Conservation (phyloP, 2,797 vertebrate genomes). For the Hoplostethus mediterraneus region DNA sequence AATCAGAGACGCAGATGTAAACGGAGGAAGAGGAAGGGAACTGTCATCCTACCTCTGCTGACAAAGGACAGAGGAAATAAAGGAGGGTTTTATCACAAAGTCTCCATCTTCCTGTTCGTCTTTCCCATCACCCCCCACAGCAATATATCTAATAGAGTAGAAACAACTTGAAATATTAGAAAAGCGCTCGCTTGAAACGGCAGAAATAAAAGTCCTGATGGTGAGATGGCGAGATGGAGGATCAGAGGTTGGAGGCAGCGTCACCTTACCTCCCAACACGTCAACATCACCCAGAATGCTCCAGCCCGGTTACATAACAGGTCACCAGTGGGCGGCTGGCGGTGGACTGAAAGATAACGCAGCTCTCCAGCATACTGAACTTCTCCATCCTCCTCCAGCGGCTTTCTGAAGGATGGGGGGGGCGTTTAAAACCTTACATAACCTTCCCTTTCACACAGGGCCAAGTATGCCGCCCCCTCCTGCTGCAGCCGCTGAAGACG, state of each 20-base stretch:
- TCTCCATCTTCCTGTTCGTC: too few species aligned
- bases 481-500: constrained; percentile 35
- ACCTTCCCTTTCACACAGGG: constrained; percentile 53
- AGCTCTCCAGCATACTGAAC: constrained; percentile 41
- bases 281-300: too few species aligned
- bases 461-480: constrained; percentile 32
- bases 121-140: too few species aligned
- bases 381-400: constrained; percentile 20
- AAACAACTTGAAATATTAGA: too few species aligned
- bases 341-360: not conserved
- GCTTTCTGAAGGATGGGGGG: not conserved
- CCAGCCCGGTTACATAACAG: constrained; percentile 36
- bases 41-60: too few species aligned
- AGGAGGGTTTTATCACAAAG: too few species aligned
- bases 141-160: too few species aligned
- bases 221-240: not conserved
- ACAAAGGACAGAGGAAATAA: too few species aligned
- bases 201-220: too few species aligned
- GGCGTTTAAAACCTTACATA: constrained; percentile 63
- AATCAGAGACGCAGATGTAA: too few species aligned
- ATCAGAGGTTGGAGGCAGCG: not conserved
- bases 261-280: not conserved
- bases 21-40: too few species aligned
- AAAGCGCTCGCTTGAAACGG: too few species aligned
- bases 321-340: constrained; percentile 49